Percentiles rank a stretch among this genome's conserved stretches.
These are phyloP conservation scores for Psittacula echo DNA, from an alignment of 2,797 vertebrate species.

Conservation along the genomic window DNA sequence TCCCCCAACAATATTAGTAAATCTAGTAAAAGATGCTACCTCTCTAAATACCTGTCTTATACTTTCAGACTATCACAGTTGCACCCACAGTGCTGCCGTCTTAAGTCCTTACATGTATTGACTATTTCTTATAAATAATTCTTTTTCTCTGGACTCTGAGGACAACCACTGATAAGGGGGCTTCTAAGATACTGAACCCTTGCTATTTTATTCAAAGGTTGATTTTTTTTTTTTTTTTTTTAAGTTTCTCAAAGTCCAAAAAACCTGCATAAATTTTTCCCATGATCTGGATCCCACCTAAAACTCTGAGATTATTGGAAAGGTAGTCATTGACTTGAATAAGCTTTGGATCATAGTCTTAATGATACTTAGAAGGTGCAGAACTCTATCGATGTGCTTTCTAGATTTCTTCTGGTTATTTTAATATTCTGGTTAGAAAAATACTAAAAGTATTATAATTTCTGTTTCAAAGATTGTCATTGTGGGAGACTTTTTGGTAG, in stretches of 20 bases:
- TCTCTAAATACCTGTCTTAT: background rate
- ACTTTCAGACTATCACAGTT: background rate
- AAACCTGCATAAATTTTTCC: background rate
- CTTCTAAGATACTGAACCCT: constrained; percentile 1
- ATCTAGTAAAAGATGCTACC: background rate
- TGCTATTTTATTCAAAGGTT: background rate
- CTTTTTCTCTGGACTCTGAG: background rate
- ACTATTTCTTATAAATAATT: background rate
- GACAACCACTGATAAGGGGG: background rate
- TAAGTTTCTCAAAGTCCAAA: background rate
- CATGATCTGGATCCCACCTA: background rate
- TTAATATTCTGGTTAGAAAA: background rate
- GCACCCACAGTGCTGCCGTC: background rate
- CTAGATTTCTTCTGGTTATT: background rate
- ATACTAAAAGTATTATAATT: background rate
- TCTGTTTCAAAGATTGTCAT: background rate
- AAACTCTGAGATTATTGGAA: background rate
- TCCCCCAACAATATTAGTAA: background rate
- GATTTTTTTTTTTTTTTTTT: background rate
- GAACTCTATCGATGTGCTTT: background rate
- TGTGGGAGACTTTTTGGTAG: background rate
- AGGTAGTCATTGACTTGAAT: background rate
- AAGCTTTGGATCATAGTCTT: background rate
- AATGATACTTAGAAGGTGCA: background rate
- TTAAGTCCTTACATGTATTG: background rate